Conservation (phyloP, 2,113 vertebrate species). For the Okapia johnstoni region DNA sequence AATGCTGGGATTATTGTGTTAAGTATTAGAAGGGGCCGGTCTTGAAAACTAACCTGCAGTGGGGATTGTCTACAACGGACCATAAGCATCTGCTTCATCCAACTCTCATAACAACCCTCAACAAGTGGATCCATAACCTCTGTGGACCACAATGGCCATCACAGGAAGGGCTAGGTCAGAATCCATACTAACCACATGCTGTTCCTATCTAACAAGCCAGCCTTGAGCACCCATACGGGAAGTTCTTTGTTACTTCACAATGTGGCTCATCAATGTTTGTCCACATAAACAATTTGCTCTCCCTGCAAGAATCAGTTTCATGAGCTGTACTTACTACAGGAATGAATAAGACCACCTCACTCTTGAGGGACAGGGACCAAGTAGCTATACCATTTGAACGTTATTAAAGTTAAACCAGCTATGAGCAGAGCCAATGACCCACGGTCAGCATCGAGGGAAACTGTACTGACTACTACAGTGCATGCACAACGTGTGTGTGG, state of each 20-base stretch:
- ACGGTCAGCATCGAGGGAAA: neutral
- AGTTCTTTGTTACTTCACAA: neutral
- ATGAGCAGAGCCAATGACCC: neutral
- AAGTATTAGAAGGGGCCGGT: neutral
- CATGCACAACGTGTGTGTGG: rapidly evolving
- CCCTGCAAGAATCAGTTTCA: neutral
- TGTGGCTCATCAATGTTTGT: neutral
- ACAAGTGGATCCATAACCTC: neutral
- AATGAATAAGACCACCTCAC: neutral
- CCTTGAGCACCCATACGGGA: neutral
- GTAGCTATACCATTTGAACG: too few relatives aligned
- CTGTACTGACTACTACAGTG: rapidly evolving
- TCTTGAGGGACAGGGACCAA: neutral
- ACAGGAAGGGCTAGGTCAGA: neutral
- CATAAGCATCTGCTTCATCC: neutral
- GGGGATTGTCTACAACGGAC: rapidly evolving
- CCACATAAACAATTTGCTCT: constrained; percentile 35
- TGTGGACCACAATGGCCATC: rapidly evolving
- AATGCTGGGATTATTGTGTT: neutral
- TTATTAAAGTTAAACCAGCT: neutral
- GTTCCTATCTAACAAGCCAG: neutral
- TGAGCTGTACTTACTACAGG: neutral
- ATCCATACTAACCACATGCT: rapidly evolving
- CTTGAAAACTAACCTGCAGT: neutral
- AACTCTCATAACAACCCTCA: neutral